These are phyloP conservation scores for Hybos culiciformis DNA, from an alignment of 2,888 invertebrate species.

Conservation along the genomic window DNA sequence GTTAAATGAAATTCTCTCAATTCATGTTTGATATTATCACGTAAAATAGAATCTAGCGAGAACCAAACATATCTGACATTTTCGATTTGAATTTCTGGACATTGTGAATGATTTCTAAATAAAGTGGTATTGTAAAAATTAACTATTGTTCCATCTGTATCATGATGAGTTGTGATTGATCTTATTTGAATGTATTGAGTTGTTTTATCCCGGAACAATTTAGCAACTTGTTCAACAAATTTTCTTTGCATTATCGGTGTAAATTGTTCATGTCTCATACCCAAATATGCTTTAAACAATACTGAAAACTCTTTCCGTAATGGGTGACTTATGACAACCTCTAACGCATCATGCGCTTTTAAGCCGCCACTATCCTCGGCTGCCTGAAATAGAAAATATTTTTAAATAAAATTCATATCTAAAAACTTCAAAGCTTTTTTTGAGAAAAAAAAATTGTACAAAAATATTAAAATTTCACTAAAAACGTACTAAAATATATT, in stretches of 20 bases:
- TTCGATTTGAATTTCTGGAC: slow-evolving; percentile 65
- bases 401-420: background rate
- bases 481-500: slow-evolving; percentile 55
- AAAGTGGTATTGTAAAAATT: slow-evolving; percentile 68
- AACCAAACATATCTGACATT: slow-evolving; percentile 57
- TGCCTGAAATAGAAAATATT: slow-evolving; percentile 33
- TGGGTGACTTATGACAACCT: slow-evolving; percentile 57
- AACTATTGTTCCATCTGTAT: slow-evolving; percentile 49
- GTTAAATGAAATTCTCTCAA: slow-evolving; percentile 51
- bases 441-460: slow-evolving; percentile 8
- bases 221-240: slow-evolving; percentile 66
- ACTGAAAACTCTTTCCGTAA: slow-evolving; percentile 53
- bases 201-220: slow-evolving; percentile 61
- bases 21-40: slow-evolving; percentile 40
- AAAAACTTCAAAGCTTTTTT: background rate
- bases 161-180: slow-evolving; percentile 40
- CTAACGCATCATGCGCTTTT: slow-evolving; percentile 63
- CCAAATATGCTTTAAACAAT: slow-evolving; percentile 69
- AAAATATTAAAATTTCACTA: background rate
- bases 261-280: slow-evolving; percentile 53
- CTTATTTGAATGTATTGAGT: slow-evolving; percentile 60
- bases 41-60: slow-evolving; percentile 43
- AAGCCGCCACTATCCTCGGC: slow-evolving; percentile 61
- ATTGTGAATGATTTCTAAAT: slow-evolving; percentile 37
- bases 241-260: slow-evolving; percentile 64